Evolutionary conservation across 1,140 invertebrate species (phyloP).

Genomic region (Cheumatopsyche charites): DNA sequence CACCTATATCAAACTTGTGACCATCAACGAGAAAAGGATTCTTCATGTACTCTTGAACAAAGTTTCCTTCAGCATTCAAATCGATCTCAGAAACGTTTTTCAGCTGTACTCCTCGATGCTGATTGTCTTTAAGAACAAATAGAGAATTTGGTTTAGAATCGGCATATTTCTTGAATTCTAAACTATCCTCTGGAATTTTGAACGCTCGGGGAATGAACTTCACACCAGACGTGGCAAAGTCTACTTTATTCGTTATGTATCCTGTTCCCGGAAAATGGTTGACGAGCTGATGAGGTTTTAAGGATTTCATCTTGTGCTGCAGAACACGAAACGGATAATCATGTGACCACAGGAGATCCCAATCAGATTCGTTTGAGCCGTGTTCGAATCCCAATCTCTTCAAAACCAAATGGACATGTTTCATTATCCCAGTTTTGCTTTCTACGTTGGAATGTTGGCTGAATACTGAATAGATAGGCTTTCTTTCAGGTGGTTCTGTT

Average conservation of each 20-base stretch:
- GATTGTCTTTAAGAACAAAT: slow-evolving; percentile 93
- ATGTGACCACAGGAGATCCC: slow-evolving; percentile 92
- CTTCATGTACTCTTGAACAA: slow-evolving; percentile 89
- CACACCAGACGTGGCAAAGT: slow-evolving; percentile 78
- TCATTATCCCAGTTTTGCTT: slow-evolving; percentile 68
- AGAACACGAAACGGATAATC: slow-evolving; percentile 85
- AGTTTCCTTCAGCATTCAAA: slow-evolving; percentile 75
- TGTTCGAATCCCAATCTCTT: slow-evolving; percentile 73
- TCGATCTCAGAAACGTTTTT: slow-evolving; percentile 74
- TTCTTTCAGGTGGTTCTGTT: slow-evolving; percentile 35
- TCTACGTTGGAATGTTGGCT: slow-evolving; percentile 61
- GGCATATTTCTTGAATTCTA: slow-evolving; percentile 75
- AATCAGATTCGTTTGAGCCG: slow-evolving; percentile 67
- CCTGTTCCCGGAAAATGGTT: slow-evolving; percentile 97
- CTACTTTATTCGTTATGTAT: slow-evolving; percentile 94
- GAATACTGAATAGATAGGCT: slow-evolving; percentile 62
- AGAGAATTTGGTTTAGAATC: slow-evolving; percentile 69
- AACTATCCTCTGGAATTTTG: slow-evolving; percentile 79
- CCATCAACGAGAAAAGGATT: slow-evolving; percentile 84
- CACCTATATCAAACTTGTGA: slow-evolving; percentile 95
- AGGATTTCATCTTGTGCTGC: slow-evolving; percentile 61
- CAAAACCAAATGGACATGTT: slow-evolving; percentile 79
- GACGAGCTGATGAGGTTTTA: slow-evolving; percentile 79
- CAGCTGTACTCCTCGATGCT: slow-evolving; percentile 87
- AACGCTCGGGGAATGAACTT: slow-evolving; percentile 87